Base-by-base conservation (phyloP, 2,888 invertebrate genomes). In the Machimus rusticus region DNA sequence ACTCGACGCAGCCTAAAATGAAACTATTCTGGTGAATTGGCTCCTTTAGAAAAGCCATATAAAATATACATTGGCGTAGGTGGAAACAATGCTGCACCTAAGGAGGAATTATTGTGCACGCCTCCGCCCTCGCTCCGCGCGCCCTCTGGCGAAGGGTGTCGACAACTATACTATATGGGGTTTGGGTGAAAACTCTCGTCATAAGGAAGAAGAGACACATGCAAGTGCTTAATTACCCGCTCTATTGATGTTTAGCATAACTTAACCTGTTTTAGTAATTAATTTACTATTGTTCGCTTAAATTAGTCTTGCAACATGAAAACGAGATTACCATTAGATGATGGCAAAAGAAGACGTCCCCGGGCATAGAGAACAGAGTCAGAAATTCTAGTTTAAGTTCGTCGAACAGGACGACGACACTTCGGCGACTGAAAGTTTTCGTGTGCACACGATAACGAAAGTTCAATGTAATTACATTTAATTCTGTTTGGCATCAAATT, bases 221-320 rank as follows among this genome's bases (percentile, higher is more conserved):
- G 89, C 89, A 90, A 89, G 89, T 89, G 89, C 89, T 90, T 90
- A 90, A 90, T 90, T 90, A 90, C 89, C 89, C 90, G 89, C 88
- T 89, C 89, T 90, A 90, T 90, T 89, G 90, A 90, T 90, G 90
- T 90, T 90, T 90, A 90, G 91, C 91, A 91, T 91, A 92, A 91
- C 91, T 91, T 91, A 92, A 91, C 91, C 91, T 91, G 91, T 91
- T 91, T 92, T 91, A 90, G 91, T 91, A 92, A 92, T 91, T 92
- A 91, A 92, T 92, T 92, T 91, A 90, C 90, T 90, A 91, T 91
- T 91, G 92, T 92, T 91, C 91, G 91, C 90, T 91, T 92, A 91
- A 92, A 92, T 92, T 91, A 91, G 91, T 91, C 90, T 88, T 88
- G 87, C 86, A 89, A 88, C 88, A 89, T 87, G 89, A 87, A 88